Base-by-base conservation (phyloP, 1,140 invertebrate species). In the Pseudoatta argentina region DNA sequence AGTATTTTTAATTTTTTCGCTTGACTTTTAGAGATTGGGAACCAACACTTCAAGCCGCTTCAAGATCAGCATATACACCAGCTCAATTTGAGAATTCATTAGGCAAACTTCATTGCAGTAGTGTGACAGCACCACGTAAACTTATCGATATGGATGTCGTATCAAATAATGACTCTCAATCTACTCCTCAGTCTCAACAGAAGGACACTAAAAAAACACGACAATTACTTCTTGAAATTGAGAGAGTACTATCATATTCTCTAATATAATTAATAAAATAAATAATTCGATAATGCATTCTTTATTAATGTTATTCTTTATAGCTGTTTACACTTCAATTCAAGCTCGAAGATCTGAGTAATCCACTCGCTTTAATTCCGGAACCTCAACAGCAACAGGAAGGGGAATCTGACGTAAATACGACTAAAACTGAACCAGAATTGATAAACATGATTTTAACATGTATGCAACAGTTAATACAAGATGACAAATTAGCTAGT, bases 1-100 rank as follows among this genome's bases (percentile, higher is more conserved):
- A 44, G 8, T 44, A 18, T n/a, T 10, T 7, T 69, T 12, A 34
- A 59, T 48, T 64, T 72, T 67, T 8, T 81, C 8, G 39, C 75
- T 73, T 51, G 14, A n/a, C 72, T 82, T 7, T 67, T 57, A 92
- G 92, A 77, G 93, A 95, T 53, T 93, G 93, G 82, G 94, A 96
- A 93, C 93, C 95, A 85, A 85, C 91, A 3, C 92, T 92, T 69
- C 95, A 95, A 78, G 95, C 95, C 21, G 94, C 95, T 53, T 95
- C 96, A 0, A 96, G 96, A 48, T 94, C 96, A 51, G 95, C 96
- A 0, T 98, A 98, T 88, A 97, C 97, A 3, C 97, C 98, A 12
- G 94, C 97, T 64, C 98, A 98, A 91, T 99, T 99, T 95, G 98
- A 99, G 95, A 98, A 98, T 93, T 99, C 98, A 1, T 95, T 99